A percentile compares a stretch with the other conserved stretches of the same genome.
Conservation (phyloP, 2,113 vertebrate species). For the Callocephalon fimbriatum region DNA sequence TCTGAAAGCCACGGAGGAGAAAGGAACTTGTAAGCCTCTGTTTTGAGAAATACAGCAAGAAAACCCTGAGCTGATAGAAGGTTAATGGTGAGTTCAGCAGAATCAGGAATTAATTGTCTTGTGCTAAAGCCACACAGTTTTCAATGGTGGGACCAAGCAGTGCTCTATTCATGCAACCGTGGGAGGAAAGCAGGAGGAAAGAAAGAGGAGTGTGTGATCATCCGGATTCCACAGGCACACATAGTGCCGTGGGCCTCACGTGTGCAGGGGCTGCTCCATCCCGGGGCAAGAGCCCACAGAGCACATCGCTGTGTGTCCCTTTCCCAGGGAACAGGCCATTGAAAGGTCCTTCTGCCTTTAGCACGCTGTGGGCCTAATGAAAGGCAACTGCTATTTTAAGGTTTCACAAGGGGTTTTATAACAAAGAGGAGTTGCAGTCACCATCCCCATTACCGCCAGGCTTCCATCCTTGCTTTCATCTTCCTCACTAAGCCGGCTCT, state of each 20-base stretch:
- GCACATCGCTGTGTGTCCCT: neutral
- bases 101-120: conserved; percentile 52
- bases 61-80: conserved; percentile 19
- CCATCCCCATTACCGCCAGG: conserved; percentile 52
- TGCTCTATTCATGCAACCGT: neutral
- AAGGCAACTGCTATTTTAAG: conserved; percentile 72
- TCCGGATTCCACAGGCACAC: neutral
- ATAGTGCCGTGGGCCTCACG: neutral
- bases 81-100: conserved; percentile 53
- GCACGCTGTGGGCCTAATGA: conserved; percentile 64
- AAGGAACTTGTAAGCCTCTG: neutral
- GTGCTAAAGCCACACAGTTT: neutral
- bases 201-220: conserved; percentile 30
- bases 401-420: conserved; percentile 55
- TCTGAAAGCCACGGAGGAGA: neutral
- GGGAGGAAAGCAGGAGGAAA: neutral
- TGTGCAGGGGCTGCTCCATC: neutral
- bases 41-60: conserved; percentile 11
- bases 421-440: conserved; percentile 61
- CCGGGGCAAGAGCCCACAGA: neutral
- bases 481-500: neutral
- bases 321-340: conserved; percentile 43
- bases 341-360: conserved; percentile 50
- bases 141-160: neutral
- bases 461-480: conserved; percentile 54